Evolutionary conservation across 2,797 vertebrate species (phyloP).

Genomic region (Alosa sapidissima): DNA sequence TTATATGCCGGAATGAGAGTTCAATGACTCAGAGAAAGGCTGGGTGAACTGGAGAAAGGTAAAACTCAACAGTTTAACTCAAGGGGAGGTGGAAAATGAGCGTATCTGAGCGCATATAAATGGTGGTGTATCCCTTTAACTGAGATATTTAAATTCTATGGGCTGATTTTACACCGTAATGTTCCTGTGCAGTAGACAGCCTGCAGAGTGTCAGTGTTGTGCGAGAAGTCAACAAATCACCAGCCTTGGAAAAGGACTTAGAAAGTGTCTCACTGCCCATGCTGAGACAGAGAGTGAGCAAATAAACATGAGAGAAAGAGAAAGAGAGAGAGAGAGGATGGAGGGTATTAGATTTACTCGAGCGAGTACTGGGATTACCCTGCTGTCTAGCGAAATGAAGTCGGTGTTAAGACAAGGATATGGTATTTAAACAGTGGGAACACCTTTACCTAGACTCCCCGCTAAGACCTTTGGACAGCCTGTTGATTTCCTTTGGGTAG

Average conservation of each 20-base stretch:
- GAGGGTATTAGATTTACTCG: constrained; percentile 64
- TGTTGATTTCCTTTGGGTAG: constrained; percentile 30
- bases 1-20: too few species aligned
- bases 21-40: too few species aligned
- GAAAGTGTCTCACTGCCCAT: neutral
- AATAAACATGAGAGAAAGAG: constrained; percentile 1
- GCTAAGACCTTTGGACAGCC: neutral
- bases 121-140: neutral
- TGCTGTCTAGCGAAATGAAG: constrained; percentile 59
- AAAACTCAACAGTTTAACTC: too few species aligned
- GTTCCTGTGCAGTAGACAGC: neutral
- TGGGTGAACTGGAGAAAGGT: too few species aligned
- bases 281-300: neutral
- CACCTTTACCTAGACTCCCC: constrained; percentile 53
- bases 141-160: neutral
- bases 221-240: neutral
- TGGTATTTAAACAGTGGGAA: constrained; percentile 69
- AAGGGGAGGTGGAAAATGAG: too few species aligned
- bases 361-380: constrained; percentile 63
- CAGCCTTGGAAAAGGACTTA: neutral
- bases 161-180: neutral
- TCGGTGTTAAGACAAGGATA: constrained; percentile 72
- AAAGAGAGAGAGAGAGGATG: constrained; percentile 38
- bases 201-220: neutral
- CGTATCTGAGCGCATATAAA: too few species aligned